Conservation (phyloP, 2,888 invertebrate species). For the Buathra laborator region DNA sequence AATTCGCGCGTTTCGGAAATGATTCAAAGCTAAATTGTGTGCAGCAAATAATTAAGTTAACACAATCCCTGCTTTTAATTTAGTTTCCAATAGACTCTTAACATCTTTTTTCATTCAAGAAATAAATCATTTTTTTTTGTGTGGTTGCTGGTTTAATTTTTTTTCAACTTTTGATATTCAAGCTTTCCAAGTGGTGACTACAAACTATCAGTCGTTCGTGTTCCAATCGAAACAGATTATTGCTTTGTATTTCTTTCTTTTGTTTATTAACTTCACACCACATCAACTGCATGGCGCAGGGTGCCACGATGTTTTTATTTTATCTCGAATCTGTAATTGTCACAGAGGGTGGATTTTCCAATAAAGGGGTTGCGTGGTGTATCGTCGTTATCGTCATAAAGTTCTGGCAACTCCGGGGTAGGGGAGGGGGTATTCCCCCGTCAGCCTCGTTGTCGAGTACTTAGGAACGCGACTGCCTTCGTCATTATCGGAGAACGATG, state of each 20-base stretch:
- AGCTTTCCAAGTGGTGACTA: slow-evolving; percentile 67
- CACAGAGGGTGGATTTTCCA: slow-evolving; percentile 7
- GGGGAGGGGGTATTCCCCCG: neutral
- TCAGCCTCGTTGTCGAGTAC: slow-evolving; percentile 32
- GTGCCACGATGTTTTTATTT: slow-evolving; percentile 23
- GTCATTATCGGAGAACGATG: slow-evolving; percentile 35
- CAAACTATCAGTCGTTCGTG: slow-evolving; percentile 74
- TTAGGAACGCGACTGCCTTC: slow-evolving; percentile 34
- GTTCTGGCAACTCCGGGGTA: neutral
- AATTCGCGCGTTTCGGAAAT: neutral
- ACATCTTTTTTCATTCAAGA: neutral
- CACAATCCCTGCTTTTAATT: neutral
- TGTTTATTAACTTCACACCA: slow-evolving; percentile 29
- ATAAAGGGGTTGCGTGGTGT: slow-evolving; percentile 32
- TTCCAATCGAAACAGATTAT: slow-evolving; percentile 72
- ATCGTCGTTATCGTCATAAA: slow-evolving; percentile 37
- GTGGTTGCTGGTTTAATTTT: slow-evolving; percentile 12
- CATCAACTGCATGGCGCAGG: slow-evolving; percentile 37
- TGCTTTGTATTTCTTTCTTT: slow-evolving; percentile 69
- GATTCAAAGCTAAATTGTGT: neutral
- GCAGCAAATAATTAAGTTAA: neutral
- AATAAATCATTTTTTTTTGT: slow-evolving; percentile 10
- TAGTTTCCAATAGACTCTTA: neutral
- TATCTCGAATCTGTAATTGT: slow-evolving; percentile 22
- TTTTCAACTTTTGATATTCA: slow-evolving; percentile 59